phyloP scores from a whole-genome alignment of 35 echinoderm and acorn worm genomes.

The Amphiura filiformis region DNA sequence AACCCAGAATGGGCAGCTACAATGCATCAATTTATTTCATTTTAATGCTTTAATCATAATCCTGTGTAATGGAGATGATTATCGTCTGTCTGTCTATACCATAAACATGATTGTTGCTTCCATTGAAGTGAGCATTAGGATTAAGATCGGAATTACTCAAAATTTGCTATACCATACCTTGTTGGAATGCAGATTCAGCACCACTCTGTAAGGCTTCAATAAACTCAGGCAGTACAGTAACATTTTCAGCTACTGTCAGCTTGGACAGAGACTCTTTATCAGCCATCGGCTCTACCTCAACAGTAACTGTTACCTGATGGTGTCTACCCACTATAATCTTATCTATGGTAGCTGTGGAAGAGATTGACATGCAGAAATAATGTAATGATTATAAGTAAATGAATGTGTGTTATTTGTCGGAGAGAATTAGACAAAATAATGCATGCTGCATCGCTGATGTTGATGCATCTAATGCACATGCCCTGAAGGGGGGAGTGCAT shows the following conservation, averaged over 20 bases:
- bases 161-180: constrained; percentile 35
- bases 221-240: constrained; percentile 11
- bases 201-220: constrained; percentile 65
- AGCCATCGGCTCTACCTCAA: constrained; percentile 49
- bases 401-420: no score
- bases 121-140: no score
- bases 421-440: no score
- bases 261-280: constrained; percentile 33
- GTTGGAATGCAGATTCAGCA: constrained; percentile 49
- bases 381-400: no score
- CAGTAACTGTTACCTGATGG: constrained; percentile 45
- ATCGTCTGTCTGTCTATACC: no score
- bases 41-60: neutral
- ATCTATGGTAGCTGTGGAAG: constrained; percentile 65
- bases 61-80: neutral
- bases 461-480: no score
- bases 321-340: constrained; percentile 55
- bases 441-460: no score
- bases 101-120: no score
- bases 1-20: neutral
- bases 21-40: neutral
- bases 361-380: no score
- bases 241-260: constrained; percentile 8
- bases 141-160: no score
- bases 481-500: no score